Evolutionary conservation across 1,140 invertebrate genomes (phyloP), one percentile per base, ranked within the genome.

Genomic region (Medauroidea extradentata): DNA sequence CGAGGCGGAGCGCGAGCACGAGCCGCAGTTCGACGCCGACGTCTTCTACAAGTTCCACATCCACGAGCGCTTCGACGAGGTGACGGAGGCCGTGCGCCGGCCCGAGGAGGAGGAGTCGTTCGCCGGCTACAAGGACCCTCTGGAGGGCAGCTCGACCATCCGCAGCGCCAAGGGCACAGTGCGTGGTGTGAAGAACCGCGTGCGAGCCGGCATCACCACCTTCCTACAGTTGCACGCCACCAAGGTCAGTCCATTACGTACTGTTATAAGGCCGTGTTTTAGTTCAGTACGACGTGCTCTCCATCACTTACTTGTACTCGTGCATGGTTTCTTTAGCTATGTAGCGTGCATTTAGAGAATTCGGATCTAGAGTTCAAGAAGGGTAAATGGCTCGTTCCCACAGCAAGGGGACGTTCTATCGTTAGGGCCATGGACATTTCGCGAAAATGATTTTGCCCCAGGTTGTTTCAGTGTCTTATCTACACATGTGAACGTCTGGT

Each of bases 121-220:
- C 68, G 91, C 87, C 1, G 91, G 91, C 3, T 85, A 85, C 63
- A 88, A 87, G 74, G 89, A 90, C 71, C 84, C 87, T 62, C 81
- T 88, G 53, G 81, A 76, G 46, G 82, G 84, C 69, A 79, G 83
- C 3, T 58, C 67, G n/a, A 89, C 90, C 51, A 93, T 94, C 69
- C 81, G 85, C 63, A 96, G 93, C 78, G 85, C 89, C 59, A 91
- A 90, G 71, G 94, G 94, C 27, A 96, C 93, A 2, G 89, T 96
- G 55, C 81, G 94, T 18, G 93, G 93, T 48, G 93, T 96, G 46
- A 94, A 92, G 77, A 96, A 97, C 78, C 82, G 93, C 65, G 94
- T 98, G 21, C 78, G 93, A 65, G 92, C 93, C 51, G 93, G 94
- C 61, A 96, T 97, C 66, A 92, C 90, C 14, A 96, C 93, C 4